These are phyloP conservation scores for Nymphalis urticae DNA, from an alignment of 2,888 invertebrate species.

Conservation along the genomic window DNA sequence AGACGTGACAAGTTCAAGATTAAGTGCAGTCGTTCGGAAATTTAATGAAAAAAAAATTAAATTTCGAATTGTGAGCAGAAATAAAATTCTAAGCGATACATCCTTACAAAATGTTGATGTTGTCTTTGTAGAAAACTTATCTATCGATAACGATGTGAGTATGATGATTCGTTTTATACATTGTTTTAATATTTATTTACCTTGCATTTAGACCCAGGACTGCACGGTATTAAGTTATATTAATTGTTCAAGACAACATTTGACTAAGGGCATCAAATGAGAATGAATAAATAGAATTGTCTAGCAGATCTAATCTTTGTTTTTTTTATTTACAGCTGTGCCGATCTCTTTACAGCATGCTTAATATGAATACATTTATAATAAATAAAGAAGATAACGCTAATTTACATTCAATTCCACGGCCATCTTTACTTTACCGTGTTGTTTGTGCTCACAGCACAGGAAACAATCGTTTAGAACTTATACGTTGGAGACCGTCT, in stretches of 20 bases:
- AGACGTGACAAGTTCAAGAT: background rate
- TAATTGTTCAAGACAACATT: no score
- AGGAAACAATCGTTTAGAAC: constrained; percentile 38
- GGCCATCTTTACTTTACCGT: constrained; percentile 43
- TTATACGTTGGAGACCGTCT: constrained; percentile 46
- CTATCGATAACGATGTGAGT: constrained; percentile 45
- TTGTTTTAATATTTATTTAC: no score
- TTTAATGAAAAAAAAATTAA: background rate
- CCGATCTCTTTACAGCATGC: constrained; percentile 41
- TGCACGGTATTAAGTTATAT: no score
- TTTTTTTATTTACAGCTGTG: constrained; percentile 41
- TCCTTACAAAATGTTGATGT: constrained; percentile 37
- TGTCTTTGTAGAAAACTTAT: constrained; percentile 43
- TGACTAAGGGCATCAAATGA: no score
- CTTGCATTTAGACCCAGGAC: no score
- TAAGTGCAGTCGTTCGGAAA: background rate
- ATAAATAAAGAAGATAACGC: constrained; percentile 42
- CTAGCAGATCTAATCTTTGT: no score
- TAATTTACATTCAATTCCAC: constrained; percentile 22
- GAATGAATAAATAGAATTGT: no score
- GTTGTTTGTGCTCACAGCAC: constrained; percentile 42
- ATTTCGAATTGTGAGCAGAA: constrained; percentile 17
- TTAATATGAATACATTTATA: constrained; percentile 46
- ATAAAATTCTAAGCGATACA: constrained; percentile 36
- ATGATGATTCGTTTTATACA: background rate